phyloP scores from a whole-genome alignment of 2,888 invertebrate species.

The Clistopyga incitator region DNA sequence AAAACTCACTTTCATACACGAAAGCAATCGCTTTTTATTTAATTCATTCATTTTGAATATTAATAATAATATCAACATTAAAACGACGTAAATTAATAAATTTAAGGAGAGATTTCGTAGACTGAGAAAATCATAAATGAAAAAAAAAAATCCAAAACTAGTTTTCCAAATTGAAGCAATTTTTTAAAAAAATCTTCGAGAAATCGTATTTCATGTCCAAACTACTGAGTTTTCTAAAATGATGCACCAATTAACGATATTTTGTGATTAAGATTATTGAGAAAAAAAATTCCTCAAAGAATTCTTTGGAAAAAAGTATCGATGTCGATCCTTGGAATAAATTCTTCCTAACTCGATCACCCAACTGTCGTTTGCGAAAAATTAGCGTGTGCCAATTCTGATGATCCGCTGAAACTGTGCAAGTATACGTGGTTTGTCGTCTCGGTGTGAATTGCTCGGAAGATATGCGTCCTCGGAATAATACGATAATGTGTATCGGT shows the following conservation, averaged over 20 bases:
- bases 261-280: no score
- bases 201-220: no score
- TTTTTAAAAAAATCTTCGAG: no score
- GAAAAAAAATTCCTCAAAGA: no score
- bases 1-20: background rate
- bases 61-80: background rate
- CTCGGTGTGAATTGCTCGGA: conserved; percentile 43
- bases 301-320: background rate
- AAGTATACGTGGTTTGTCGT: conserved; percentile 41
- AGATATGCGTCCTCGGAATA: conserved; percentile 4
- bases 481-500: background rate
- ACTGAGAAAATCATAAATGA: no score
- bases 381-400: conserved; percentile 36
- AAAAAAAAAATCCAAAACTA: no score
- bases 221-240: background rate
- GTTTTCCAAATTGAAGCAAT: no score
- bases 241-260: no score
- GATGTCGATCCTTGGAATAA: background rate
- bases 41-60: background rate
- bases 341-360: background rate
- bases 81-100: background rate
- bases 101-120: no score
- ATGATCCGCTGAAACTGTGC: conserved; percentile 48
- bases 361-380: conserved; percentile 24
- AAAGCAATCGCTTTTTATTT: background rate